Base-by-base conservation (phyloP, 2,888 invertebrate genomes). In the Xanthia icteritia region DNA sequence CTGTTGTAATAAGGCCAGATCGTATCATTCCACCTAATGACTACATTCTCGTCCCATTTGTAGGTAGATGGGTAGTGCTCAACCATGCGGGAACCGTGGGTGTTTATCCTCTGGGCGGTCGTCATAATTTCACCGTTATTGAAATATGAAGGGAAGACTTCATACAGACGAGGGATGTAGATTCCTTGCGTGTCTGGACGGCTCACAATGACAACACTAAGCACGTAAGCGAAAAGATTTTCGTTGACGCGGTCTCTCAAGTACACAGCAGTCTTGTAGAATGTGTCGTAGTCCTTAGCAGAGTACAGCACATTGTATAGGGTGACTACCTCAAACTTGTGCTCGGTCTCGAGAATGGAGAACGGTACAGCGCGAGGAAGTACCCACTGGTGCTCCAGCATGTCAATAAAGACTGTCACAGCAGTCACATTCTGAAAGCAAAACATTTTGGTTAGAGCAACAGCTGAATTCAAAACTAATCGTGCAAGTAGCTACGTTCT, bases 101-200 rank as follows among this genome's bases (percentile, higher is more conserved):
- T 95, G 90, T 97, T 95, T 91, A 97, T 97, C 91, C 97, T 97
- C 90, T 97, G 97, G 8, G 97, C 98, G 78, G 97, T 96, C 64
- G 97, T 97, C 92, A 98, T 97, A 80, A 98, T 97, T 90, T 98
- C 97, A 76, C 97, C 96, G 90, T 97, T 97, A 92, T 97, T 97
- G 97, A 98, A 98, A 93, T 97, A 97, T 86, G 98, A 97, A 0
- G 98, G 98, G 92, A 97, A 97, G 82, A 98, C 96, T 93, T 98
- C 98, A 90, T 98, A 98, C 74, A 97, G 96, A 69, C 98, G 97
- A n/a, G 98, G 98, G 17, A 98, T 93, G 61, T 97, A 94, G 73
- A 98, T 93, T 45, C 97, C 97, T 88, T 97, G 97, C 76, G 97
- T 97, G 83, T 98, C 98, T 13, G 93, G 93, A 54, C 97, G 97